These are phyloP conservation scores for Todiramphus chloris DNA, from an alignment of 2,113 vertebrate genomes.

Conservation along the genomic window DNA sequence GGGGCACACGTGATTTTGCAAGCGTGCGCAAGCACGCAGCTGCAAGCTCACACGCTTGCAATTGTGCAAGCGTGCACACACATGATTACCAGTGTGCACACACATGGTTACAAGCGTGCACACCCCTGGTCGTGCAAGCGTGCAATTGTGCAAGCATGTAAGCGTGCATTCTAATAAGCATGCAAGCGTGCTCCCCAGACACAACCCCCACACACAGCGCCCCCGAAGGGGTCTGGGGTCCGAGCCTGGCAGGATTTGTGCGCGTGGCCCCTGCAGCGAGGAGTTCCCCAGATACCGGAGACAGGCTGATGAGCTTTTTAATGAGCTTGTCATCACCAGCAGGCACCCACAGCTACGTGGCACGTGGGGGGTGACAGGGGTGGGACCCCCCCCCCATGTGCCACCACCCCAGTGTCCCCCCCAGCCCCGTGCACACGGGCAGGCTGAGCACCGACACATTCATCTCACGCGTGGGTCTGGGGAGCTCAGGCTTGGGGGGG, in stretches of 20 bases:
- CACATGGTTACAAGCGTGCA: fast-evolving
- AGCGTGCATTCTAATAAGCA: fast-evolving
- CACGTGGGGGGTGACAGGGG: neutral
- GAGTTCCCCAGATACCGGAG: neutral
- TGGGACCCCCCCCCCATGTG: neutral
- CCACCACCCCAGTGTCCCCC: fast-evolving
- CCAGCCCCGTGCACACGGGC: too few relatives aligned
- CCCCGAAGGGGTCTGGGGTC: neutral
- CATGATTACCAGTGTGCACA: fast-evolving
- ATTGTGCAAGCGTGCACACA: neutral
- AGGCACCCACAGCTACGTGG: fast-evolving
- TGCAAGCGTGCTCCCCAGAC: neutral
- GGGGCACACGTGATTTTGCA: too few relatives aligned
- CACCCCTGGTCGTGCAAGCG: fast-evolving
- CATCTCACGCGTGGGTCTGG: neutral
- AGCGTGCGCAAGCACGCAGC: too few relatives aligned
- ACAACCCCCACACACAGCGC: neutral
- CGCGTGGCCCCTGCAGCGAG: neutral
- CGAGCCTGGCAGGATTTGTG: too few relatives aligned
- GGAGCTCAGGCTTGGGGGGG: neutral
- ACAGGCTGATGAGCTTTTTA: neutral
- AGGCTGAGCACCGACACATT: neutral
- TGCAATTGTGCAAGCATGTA: fast-evolving
- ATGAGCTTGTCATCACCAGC: fast-evolving
- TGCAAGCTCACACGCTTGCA: neutral